Base-by-base conservation (phyloP, 2,888 invertebrate species). In the Neoscelio sp. region DNA sequence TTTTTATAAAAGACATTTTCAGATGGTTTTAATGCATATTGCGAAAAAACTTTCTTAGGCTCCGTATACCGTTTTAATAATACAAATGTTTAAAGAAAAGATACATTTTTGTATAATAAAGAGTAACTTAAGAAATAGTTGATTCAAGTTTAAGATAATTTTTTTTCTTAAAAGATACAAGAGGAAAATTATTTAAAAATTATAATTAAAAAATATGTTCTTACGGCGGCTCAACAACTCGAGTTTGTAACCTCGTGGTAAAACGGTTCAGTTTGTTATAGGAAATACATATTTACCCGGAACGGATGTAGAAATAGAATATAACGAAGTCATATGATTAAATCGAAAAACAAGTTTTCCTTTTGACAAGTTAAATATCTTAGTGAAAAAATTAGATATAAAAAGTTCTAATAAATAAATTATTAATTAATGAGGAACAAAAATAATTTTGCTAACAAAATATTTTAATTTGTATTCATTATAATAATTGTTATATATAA, bases 201-300 rank as follows among this genome's bases (percentile, higher is more conserved):
- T 56, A 56, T 38, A 40, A 38, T 56, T 8, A 15, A 40, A 40
- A 38, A 40, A 56, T 40, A 40, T 40, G 26, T 38, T 56, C 56
- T 23, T 56, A 40, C 40, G 40, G 26, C 40, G 38, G 38, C 23
- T n/a, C 26, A 15, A 26, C 7, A 13, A 12, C 10, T 40, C 56
- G 56, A 38, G 56, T 56, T 56, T 56, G 26, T 40, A 56, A 40
- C 15, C 15, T 40, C 17, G 15, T 6, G 40, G 15, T 44, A 44
- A 67, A 54, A 54, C 52, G 23, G 65, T 54, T 20, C 52, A 67
- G 52, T 67, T 67, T 52, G 67, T 67, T 67, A 54, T 33, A 33
- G 26, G 33, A 44, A 44, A 44, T 54, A 67, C 50, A 44, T 67
- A 67, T 67, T 67, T 67, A 54, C 38, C 44, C 28, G 28, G 33